Conservation (phyloP, 2,797 vertebrate species). For the Gadopsis marmoratus region DNA sequence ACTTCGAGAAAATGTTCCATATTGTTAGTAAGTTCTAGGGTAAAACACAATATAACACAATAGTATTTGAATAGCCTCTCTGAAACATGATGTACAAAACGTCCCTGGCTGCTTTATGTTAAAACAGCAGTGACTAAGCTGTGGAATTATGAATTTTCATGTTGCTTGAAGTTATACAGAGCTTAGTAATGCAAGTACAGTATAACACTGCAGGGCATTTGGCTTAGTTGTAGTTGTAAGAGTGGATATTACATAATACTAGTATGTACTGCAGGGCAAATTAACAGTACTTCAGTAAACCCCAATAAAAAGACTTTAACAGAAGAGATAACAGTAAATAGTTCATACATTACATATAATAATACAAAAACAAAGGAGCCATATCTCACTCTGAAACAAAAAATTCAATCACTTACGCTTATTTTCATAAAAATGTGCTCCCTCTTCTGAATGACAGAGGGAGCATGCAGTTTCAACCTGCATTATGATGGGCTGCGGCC, state of each 20-base stretch:
- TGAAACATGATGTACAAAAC: constrained; percentile 13
- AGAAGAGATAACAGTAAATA: background rate
- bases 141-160: constrained; percentile 38
- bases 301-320: background rate
- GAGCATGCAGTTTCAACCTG: too few species aligned
- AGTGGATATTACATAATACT: constrained; percentile 5
- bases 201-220: constrained; percentile 11
- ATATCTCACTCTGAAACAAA: constrained; percentile 13
- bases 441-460: too few species aligned
- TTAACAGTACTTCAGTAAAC: background rate
- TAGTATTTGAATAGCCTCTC: constrained; percentile 7
- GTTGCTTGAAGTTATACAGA: constrained; percentile 19
- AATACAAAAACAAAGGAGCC: background rate
- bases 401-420: constrained; percentile 70
- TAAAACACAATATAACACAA: background rate
- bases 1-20: background rate
- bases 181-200: constrained; percentile 7
- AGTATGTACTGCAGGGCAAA: background rate
- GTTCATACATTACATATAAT: background rate
- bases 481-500: too few species aligned
- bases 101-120: background rate
- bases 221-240: constrained; percentile 9
- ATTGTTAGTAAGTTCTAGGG: background rate
- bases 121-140: constrained; percentile 43
- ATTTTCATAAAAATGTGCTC: too few species aligned